A percentile compares a stretch with the other conserved stretches of the same genome.
Evolutionary conservation across 2,888 invertebrate species (phyloP).

Genomic region (Nephrotoma guestfalica): DNA sequence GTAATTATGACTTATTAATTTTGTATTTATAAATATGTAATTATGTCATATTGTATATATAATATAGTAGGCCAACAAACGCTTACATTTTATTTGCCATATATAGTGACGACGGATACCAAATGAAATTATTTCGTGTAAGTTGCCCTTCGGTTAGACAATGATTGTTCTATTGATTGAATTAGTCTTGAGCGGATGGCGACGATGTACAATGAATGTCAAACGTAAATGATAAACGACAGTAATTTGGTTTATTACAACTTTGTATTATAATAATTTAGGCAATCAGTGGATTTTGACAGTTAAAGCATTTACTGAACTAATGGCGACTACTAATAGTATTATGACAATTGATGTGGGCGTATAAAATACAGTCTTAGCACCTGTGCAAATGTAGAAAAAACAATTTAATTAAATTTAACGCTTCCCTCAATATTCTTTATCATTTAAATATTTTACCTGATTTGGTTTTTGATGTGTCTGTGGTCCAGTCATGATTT

Average conservation of each 20-base stretch:
- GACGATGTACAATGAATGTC: background rate
- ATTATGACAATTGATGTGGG: background rate
- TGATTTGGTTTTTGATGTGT: conserved; percentile 25
- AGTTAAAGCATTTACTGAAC: background rate
- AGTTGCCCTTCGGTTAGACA: background rate
- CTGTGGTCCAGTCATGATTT: conserved; percentile 39
- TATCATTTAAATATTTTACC: background rate
- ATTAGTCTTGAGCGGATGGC: background rate
- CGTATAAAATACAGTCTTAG: background rate
- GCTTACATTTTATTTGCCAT: background rate
- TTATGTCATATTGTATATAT: background rate
- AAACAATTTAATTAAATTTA: background rate
- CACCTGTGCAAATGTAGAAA: background rate
- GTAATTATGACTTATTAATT: background rate
- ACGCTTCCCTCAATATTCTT: too few relatives aligned
- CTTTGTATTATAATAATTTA: background rate
- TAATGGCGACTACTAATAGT: background rate
- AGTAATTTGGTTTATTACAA: background rate
- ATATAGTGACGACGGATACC: background rate
- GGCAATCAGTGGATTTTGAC: background rate
- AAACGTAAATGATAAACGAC: background rate
- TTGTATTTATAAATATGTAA: background rate
- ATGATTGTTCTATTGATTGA: background rate
- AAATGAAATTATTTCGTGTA: background rate
- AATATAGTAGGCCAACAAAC: background rate